Evolutionary conservation across 2,888 invertebrate species (phyloP).

Genomic region (Ornithoptera alexandrae): DNA sequence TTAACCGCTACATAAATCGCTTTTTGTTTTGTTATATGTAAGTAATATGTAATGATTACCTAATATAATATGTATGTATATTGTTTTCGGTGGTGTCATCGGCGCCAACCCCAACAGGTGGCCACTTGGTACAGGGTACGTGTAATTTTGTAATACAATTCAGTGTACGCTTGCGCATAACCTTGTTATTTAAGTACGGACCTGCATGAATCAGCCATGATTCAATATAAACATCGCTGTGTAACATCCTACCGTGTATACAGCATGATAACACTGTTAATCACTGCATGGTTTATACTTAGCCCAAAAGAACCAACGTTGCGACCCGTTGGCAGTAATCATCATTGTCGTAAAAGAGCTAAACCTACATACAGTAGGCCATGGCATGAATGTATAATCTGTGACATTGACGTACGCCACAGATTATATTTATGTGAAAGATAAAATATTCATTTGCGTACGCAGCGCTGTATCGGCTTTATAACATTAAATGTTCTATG

Average conservation of each 20-base stretch:
- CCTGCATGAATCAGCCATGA: slow-evolving; percentile 50
- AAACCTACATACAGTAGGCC: slow-evolving; percentile 19
- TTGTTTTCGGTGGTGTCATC: slow-evolving; percentile 77
- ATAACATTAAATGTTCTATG: slow-evolving; percentile 3
- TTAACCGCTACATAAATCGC: slow-evolving; percentile 3
- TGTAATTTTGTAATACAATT: slow-evolving; percentile 55
- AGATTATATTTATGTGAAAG: slow-evolving; percentile 16
- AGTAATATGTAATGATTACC: slow-evolving; percentile 29
- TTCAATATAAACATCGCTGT: slow-evolving; percentile 36
- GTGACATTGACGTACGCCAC: slow-evolving; percentile 15
- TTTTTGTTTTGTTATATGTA: not conserved
- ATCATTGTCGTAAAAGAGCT: slow-evolving; percentile 14
- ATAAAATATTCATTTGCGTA: slow-evolving; percentile 10
- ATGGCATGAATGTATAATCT: slow-evolving; percentile 21
- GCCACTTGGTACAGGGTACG: slow-evolving; percentile 96
- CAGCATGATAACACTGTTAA: slow-evolving; percentile 47
- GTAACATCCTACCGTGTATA: slow-evolving; percentile 32
- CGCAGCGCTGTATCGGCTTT: slow-evolving; percentile 14
- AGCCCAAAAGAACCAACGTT: slow-evolving; percentile 33
- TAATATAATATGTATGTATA: slow-evolving; percentile 61
- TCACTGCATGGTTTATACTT: slow-evolving; percentile 45
- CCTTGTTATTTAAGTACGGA: slow-evolving; percentile 35
- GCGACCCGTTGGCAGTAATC: slow-evolving; percentile 36
- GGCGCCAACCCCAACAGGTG: slow-evolving; percentile 82
- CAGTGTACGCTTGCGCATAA: slow-evolving; percentile 34